Conservation (phyloP, 2,888 invertebrate genomes). For the Chorisops tibialis region DNA sequence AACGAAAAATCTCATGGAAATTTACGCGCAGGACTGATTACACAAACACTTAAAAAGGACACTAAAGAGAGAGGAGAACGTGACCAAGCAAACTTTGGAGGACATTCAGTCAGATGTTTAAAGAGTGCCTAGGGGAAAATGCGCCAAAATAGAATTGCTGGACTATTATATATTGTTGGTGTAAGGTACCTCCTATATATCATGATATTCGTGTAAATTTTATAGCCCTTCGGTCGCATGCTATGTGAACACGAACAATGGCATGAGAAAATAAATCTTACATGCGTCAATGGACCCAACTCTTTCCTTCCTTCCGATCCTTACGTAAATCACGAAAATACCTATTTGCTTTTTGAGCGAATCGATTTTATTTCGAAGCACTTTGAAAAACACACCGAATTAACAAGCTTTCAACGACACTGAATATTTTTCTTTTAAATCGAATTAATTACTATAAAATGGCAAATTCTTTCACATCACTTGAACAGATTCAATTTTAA, state of each 20-base stretch:
- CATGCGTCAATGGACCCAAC: conserved; percentile 17
- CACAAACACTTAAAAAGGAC: conserved; percentile 10
- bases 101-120: conserved; percentile 24
- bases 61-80: conserved; percentile 1
- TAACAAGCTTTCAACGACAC: too few species aligned
- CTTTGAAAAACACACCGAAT: too few species aligned
- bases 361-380: too few species aligned
- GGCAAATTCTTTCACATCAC: too few species aligned
- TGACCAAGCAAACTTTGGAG: background rate
- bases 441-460: too few species aligned
- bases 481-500: too few species aligned
- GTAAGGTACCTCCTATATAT: background rate
- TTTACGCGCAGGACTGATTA: conserved; percentile 20
- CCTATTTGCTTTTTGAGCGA: too few species aligned
- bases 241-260: conserved; percentile 1
- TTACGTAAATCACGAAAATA: conserved; percentile 5
- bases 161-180: conserved; percentile 13
- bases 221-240: too few species aligned
- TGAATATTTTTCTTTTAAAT: too few species aligned
- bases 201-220: too few species aligned
- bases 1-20: conserved; percentile 11
- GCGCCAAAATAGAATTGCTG: conserved; percentile 25
- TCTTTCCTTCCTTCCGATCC: background rate
- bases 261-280: conserved; percentile 16
- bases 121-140: conserved; percentile 24